These are phyloP conservation scores for Mayetiola destructor DNA, from an alignment of 2,888 invertebrate genomes.

Conservation along the genomic window DNA sequence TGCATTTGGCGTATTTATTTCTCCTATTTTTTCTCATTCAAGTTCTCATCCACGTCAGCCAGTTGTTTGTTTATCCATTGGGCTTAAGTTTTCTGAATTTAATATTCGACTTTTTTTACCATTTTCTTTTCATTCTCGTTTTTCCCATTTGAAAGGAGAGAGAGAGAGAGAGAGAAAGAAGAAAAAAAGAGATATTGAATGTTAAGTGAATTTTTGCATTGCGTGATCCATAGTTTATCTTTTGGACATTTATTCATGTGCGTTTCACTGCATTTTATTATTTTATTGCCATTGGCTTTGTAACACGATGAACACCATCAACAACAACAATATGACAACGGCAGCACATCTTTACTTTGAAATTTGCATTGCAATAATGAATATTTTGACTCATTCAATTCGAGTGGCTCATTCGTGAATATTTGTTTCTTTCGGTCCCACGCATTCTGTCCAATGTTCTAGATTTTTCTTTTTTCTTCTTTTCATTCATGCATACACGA, in stretches of 20 bases:
- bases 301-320: no score
- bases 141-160: no score
- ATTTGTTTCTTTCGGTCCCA: background rate
- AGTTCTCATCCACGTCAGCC: background rate
- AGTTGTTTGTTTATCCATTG: background rate
- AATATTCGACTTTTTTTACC: background rate
- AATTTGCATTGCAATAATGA: no score
- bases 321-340: no score
- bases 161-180: no score
- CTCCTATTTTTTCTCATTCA: background rate
- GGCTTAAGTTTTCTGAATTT: background rate
- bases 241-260: background rate
- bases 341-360: background rate
- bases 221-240: constrained; percentile 12
- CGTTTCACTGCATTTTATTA: constrained; percentile 11
- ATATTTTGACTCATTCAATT: no score
- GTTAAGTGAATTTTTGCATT: background rate
- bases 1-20: no score
- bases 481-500: background rate
- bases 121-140: background rate
- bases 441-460: background rate
- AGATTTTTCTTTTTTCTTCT: background rate
- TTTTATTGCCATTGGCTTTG: constrained; percentile 7
- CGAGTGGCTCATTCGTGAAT: background rate
- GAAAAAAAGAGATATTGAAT: no score